These are phyloP conservation scores for Cheilosia pagana DNA, from an alignment of 2,888 invertebrate species.

Conservation along the genomic window DNA sequence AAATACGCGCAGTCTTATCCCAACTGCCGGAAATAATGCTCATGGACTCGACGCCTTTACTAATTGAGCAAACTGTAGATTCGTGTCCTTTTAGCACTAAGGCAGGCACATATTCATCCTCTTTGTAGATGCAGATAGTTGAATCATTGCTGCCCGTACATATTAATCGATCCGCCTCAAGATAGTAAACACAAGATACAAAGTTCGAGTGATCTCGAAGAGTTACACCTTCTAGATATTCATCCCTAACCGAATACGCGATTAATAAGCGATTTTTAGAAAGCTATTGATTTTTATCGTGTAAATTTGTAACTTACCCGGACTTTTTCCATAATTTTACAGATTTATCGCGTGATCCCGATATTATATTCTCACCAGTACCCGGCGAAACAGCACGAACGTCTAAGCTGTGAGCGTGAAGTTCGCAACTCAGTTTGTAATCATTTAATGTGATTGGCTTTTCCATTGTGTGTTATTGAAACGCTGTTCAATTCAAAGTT, in stretches of 20 bases:
- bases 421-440: slow-evolving; percentile 91
- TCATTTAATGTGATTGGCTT: slow-evolving; percentile 80
- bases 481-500: not conserved
- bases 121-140: slow-evolving; percentile 90
- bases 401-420: slow-evolving; percentile 93
- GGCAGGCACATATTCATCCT: slow-evolving; percentile 88
- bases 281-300: not conserved
- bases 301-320: slow-evolving; percentile 83
- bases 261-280: slow-evolving; percentile 11
- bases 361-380: slow-evolving; percentile 89
- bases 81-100: slow-evolving; percentile 90
- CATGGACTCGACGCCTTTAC: slow-evolving; percentile 84
- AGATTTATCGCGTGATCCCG: slow-evolving; percentile 94
- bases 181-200: slow-evolving; percentile 91
- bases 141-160: slow-evolving; percentile 96
- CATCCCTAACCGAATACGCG: slow-evolving; percentile 25
- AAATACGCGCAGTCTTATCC: slow-evolving; percentile 94
- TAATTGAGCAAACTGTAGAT: slow-evolving; percentile 84
- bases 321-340: slow-evolving; percentile 93
- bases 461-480: slow-evolving; percentile 35
- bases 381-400: slow-evolving; percentile 89
- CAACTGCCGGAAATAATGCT: slow-evolving; percentile 94
- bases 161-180: slow-evolving; percentile 90
- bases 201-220: slow-evolving; percentile 93
- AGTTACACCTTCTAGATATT: slow-evolving; percentile 87